Evolutionary conservation across 2,797 vertebrate species (phyloP).

Genomic region (Catharus ustulatus): DNA sequence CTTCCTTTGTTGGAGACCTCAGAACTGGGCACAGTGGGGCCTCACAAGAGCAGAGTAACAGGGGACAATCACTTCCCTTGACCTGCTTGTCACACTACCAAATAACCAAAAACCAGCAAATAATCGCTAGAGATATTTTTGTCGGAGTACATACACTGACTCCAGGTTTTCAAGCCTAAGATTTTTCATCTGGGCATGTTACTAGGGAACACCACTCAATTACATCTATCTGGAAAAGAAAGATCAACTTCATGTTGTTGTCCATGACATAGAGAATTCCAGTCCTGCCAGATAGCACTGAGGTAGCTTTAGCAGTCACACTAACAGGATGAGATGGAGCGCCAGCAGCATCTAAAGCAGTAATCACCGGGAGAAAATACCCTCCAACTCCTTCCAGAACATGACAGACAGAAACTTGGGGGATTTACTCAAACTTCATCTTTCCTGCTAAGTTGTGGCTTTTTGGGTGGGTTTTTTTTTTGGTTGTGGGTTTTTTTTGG

Average conservation of each 20-base stretch:
- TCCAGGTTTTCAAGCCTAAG: neutral
- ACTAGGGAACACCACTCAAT: accelerated
- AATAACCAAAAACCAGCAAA: neutral
- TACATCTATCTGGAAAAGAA: neutral
- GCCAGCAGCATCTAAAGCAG: neutral
- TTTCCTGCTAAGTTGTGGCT: neutral
- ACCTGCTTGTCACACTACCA: neutral
- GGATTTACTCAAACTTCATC: neutral
- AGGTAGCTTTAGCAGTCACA: neutral
- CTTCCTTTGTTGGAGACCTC: neutral
- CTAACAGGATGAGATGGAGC: neutral
- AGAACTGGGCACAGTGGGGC: neutral
- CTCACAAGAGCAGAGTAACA: neutral
- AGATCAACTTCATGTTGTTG: neutral
- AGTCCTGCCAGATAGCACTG: neutral
- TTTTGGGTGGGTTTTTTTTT: too few species aligned
- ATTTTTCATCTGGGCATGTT: neutral
- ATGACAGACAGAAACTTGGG: neutral
- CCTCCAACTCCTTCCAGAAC: neutral
- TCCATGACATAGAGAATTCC: neutral
- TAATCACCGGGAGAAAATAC: neutral
- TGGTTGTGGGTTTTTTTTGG: too few species aligned
- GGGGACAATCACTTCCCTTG: neutral
- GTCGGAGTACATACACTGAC: neutral
- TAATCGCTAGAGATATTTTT: neutral